phyloP scores from a whole-genome alignment of 2,113 vertebrate genomes.

The Polypterus senegalus region DNA sequence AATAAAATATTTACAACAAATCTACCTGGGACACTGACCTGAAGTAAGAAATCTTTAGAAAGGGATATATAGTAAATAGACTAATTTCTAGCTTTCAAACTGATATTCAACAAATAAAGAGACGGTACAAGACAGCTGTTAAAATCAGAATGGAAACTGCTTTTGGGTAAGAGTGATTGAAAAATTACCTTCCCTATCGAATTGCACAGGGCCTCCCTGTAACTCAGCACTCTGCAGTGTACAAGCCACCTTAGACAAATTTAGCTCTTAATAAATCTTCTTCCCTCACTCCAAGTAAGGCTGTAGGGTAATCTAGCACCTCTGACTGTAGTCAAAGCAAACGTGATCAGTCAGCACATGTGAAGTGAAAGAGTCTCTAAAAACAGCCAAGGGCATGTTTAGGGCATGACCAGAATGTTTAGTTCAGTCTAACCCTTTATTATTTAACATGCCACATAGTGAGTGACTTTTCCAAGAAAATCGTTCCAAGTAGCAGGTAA shows the following conservation, averaged over 20 bases:
- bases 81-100: too few species aligned
- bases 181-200: neutral
- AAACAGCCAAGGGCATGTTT: conserved; percentile 33
- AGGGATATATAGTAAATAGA: too few species aligned
- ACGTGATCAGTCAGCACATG: conserved; percentile 37
- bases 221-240: neutral
- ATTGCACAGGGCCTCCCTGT: neutral
- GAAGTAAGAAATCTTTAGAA: too few species aligned
- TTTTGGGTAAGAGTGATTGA: too few species aligned
- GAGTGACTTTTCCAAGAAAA: too few species aligned
- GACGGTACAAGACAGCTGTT: too few species aligned
- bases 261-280: conserved; percentile 11
- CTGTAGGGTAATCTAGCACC: conserved; percentile 34
- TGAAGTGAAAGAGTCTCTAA: conserved; percentile 35
- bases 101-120: too few species aligned
- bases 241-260: conserved; percentile 1
- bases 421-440: conserved; percentile 9
- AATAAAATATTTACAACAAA: too few species aligned
- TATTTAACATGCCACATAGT: too few species aligned
- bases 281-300: conserved; percentile 24
- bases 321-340: conserved; percentile 24
- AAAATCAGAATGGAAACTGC: too few species aligned
- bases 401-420: conserved; percentile 22
- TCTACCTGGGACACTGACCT: too few species aligned
- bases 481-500: too few species aligned